Evolutionary conservation across 1,140 invertebrate species (phyloP).

Genomic region (Rhopalosiphum padi): DNA sequence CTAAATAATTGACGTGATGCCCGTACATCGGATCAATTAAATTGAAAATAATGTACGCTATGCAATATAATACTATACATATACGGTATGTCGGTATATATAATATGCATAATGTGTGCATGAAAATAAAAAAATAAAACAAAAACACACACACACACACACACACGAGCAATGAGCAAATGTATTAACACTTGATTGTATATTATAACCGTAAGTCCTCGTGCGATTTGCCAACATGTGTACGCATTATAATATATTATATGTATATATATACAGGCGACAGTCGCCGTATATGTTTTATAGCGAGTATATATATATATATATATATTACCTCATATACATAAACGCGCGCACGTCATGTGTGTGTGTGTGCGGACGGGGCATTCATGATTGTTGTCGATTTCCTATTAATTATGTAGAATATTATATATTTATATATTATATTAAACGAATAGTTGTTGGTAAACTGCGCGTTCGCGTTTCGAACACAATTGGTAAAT

Average conservation of each 20-base stretch:
- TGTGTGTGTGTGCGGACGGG: background rate
- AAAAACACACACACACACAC: background rate
- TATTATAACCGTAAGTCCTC: background rate
- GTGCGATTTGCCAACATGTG: background rate
- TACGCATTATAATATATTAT: background rate
- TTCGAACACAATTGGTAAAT: too few relatives aligned
- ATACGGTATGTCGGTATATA: background rate
- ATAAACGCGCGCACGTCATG: background rate
- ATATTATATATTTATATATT: background rate
- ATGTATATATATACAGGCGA: too few relatives aligned
- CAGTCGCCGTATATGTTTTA: background rate
- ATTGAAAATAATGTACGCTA: background rate
- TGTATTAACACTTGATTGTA: constrained; percentile 1
- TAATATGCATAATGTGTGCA: background rate
- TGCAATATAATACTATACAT: background rate
- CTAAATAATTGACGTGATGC: constrained; percentile 21
- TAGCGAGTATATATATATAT: background rate
- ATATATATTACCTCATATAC: background rate
- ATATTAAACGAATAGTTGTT: background rate
- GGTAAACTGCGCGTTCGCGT: too few relatives aligned
- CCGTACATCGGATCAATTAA: constrained; percentile 1
- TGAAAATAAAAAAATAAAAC: background rate
- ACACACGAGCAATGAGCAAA: background rate
- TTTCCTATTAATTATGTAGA: background rate
- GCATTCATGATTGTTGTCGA: background rate